Conservation (phyloP, 2,797 vertebrate genomes). For the Fistularia commersonii region DNA sequence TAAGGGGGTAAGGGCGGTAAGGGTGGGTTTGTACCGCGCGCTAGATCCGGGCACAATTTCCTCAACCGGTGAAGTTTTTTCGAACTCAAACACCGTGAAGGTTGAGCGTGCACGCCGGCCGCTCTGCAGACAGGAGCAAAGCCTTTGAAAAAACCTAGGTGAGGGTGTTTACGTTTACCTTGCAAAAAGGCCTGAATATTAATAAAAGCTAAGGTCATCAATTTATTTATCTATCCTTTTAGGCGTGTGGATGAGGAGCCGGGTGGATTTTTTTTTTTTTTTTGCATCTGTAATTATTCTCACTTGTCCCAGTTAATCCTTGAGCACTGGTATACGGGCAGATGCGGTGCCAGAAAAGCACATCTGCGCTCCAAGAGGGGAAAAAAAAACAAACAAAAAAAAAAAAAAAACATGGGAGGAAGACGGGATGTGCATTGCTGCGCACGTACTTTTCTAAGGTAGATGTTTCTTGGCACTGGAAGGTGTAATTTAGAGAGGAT, state of each 20-base stretch:
- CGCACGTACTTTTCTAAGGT: constrained; percentile 56
- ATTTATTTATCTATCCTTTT: constrained; percentile 56
- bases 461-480: constrained; percentile 54
- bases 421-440: constrained; percentile 50
- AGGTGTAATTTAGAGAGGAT: constrained; percentile 58
- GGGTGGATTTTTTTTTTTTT: constrained; percentile 48
- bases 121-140: constrained; percentile 26
- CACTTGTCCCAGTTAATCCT: constrained; percentile 70
- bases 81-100: constrained; percentile 15
- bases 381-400: constrained; percentile 9
- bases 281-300: constrained; percentile 69
- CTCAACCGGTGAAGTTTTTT: no score
- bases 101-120: constrained; percentile 8
- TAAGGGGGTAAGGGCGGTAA: no score
- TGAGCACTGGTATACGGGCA: constrained; percentile 61
- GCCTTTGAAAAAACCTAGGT: constrained; percentile 43
- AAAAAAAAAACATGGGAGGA: constrained; percentile 13
- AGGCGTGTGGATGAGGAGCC: constrained; percentile 60
- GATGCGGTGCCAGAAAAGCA: constrained; percentile 69
- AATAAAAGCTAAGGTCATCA: constrained; percentile 42
- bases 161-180: constrained; percentile 44
- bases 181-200: constrained; percentile 45
- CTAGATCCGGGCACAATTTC: no score
- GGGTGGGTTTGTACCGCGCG: constrained; percentile 12
- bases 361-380: constrained; percentile 60